phyloP scores from a whole-genome alignment of 2,888 invertebrate genomes.

The Lasioglossum zephyrum region DNA sequence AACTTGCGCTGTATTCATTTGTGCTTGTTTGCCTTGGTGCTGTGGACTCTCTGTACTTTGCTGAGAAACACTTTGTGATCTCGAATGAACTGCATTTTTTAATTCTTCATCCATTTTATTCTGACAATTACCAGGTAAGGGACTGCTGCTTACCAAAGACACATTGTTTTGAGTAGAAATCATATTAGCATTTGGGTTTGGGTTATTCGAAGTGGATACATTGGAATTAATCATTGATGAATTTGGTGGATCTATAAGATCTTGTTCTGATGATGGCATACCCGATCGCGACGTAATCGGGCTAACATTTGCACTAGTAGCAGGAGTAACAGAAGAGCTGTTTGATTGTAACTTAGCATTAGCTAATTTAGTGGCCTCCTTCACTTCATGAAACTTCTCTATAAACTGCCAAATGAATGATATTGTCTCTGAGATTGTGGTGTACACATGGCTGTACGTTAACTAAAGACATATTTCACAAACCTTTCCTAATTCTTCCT shows the following conservation, averaged over 20 bases:
- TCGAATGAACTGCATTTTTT: constrained; percentile 82
- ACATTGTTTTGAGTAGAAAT: constrained; percentile 83
- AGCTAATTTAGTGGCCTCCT: constrained; percentile 94
- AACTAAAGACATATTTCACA: constrained; percentile 55
- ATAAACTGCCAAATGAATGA: constrained; percentile 89
- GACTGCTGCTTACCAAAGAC: constrained; percentile 83
- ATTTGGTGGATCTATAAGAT: constrained; percentile 86
- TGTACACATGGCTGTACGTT: constrained; percentile 37
- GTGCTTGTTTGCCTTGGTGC: constrained; percentile 85
- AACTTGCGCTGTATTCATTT: constrained; percentile 74
- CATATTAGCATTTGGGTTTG: constrained; percentile 82
- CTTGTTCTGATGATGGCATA: constrained; percentile 84
- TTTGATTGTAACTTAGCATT: constrained; percentile 87
- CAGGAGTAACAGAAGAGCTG: constrained; percentile 91
- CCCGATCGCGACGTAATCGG: constrained; percentile 91
- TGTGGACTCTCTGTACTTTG: constrained; percentile 87
- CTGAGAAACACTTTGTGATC: constrained; percentile 82
- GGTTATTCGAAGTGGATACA: constrained; percentile 82
- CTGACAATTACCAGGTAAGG: constrained; percentile 80
- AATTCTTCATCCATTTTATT: constrained; percentile 82
- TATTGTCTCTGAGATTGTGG: constrained; percentile 52
- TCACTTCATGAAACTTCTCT: constrained; percentile 99
- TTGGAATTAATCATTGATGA: constrained; percentile 84
- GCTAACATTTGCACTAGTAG: constrained; percentile 94
- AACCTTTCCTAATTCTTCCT: constrained; percentile 96